A percentile compares a stretch with the other conserved stretches of the same genome.
Conservation (phyloP, 2,888 invertebrate genomes). For the Elmis aenea region DNA sequence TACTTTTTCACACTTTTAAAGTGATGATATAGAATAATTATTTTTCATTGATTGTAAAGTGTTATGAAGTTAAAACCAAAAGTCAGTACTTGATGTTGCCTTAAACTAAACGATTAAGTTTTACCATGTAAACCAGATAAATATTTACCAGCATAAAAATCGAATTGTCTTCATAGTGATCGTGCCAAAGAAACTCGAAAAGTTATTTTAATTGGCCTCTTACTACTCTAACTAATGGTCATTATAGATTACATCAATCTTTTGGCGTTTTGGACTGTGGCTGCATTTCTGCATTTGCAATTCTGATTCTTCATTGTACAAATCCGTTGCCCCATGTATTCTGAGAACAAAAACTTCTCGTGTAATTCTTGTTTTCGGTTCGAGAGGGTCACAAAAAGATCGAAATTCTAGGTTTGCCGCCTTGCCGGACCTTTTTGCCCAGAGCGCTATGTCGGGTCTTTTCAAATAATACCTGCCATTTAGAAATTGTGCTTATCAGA, state of each 20-base stretch:
- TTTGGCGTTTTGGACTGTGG: constrained; percentile 11
- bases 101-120: too few relatives aligned
- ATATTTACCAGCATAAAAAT: too few relatives aligned
- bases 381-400: constrained; percentile 17
- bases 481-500: constrained; percentile 7
- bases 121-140: too few relatives aligned
- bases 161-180: too few relatives aligned
- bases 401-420: constrained; percentile 13
- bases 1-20: too few relatives aligned
- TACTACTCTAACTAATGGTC: constrained; percentile 15
- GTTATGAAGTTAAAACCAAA: too few relatives aligned
- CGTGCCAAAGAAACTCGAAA: background rate
- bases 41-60: too few relatives aligned
- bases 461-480: constrained; percentile 18
- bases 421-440: constrained; percentile 21
- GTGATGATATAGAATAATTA: too few relatives aligned
- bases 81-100: too few relatives aligned
- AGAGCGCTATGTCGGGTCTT: constrained; percentile 13
- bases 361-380: background rate
- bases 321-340: constrained; percentile 10
- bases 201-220: constrained; percentile 21
- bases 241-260: constrained; percentile 23
- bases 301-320: constrained; percentile 24
- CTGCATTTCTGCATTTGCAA: constrained; percentile 24
- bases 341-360: constrained; percentile 9